Conservation (phyloP, 2,797 vertebrate genomes). For the Mormyrus hasselquistii region DNA sequence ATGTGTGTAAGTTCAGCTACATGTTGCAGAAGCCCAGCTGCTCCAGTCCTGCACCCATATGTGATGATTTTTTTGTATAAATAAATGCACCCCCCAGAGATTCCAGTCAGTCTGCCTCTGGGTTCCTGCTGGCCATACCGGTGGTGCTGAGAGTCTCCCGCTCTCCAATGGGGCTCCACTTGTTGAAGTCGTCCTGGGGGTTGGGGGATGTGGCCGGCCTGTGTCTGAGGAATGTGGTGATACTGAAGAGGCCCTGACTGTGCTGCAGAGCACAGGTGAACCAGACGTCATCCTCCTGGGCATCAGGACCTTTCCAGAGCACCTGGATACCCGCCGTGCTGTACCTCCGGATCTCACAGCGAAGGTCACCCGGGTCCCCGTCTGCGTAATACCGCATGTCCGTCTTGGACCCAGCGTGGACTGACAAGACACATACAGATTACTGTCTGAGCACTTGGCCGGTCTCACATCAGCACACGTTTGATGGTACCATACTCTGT, state of each 20-base stretch:
- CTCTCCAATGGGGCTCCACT: conserved; percentile 39
- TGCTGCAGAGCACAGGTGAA: conserved; percentile 55
- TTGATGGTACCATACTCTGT: background rate
- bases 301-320: conserved; percentile 54
- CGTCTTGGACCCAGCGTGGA: conserved; percentile 45
- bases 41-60: background rate
- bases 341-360: conserved; percentile 60
- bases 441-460: background rate
- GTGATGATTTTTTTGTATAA: background rate
- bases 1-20: background rate
- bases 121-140: background rate
- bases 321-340: conserved; percentile 48
- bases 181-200: conserved; percentile 39
- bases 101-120: background rate
- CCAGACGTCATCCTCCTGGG: conserved; percentile 50
- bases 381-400: conserved; percentile 48
- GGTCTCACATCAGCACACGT: background rate
- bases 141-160: conserved; percentile 33
- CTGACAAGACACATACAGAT: conserved; percentile 11
- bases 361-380: conserved; percentile 37
- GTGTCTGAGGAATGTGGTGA: conserved; percentile 54
- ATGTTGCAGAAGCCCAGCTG: background rate
- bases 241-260: conserved; percentile 37
- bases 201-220: conserved; percentile 36
- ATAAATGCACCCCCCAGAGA: background rate